Conservation (phyloP, 1,140 invertebrate genomes). For the Drosophila tropicalis region DNA sequence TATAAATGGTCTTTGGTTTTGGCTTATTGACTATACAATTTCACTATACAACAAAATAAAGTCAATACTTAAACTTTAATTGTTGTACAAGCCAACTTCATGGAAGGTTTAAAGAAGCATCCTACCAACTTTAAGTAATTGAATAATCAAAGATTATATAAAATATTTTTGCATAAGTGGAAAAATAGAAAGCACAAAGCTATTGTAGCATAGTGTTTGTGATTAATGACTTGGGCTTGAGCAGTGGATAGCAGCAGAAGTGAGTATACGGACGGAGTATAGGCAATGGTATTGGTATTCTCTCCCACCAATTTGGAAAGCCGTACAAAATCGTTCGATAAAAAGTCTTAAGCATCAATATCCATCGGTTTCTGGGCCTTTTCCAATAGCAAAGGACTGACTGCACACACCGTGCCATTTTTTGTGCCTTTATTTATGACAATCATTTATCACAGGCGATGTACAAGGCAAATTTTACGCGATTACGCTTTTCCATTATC, state of each 20-base stretch:
- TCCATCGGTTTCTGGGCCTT: constrained; percentile 58
- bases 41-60: not conserved
- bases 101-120: no score
- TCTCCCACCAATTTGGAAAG: constrained; percentile 28
- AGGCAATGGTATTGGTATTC: not conserved
- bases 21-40: constrained; percentile 59
- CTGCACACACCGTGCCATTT: constrained; percentile 40
- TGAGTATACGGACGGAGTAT: not conserved
- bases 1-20: constrained; percentile 69
- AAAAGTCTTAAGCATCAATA: constrained; percentile 82
- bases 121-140: no score
- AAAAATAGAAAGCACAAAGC: not conserved
- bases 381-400: not conserved
- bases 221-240: constrained; percentile 66
- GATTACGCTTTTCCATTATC: constrained; percentile 79
- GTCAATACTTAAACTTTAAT: not conserved
- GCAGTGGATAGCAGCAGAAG: constrained; percentile 15
- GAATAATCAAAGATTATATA: no score
- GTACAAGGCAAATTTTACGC: constrained; percentile 77
- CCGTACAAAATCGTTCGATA: constrained; percentile 74
- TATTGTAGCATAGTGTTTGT: constrained; percentile 39
- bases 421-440: constrained; percentile 76
- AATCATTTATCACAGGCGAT: constrained; percentile 74
- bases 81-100: no score
- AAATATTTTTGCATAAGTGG: not conserved